phyloP scores from a whole-genome alignment of 1,140 invertebrate genomes.

The Lepidurus arcticus region DNA sequence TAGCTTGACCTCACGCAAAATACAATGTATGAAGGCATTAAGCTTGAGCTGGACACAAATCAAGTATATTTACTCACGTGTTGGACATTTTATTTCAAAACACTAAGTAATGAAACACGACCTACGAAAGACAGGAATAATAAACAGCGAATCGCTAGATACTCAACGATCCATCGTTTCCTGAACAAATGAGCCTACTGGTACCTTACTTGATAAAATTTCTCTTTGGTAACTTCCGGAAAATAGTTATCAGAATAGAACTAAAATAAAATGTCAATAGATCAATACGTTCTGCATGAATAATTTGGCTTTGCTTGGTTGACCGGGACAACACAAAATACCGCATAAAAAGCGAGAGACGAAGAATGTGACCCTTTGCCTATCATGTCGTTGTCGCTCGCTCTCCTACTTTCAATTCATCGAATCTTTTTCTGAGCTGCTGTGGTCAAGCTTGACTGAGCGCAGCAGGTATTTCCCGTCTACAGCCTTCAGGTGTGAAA shows the following conservation, averaged over 20 bases:
- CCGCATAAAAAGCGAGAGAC: neutral
- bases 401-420: neutral
- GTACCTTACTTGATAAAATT: too few species aligned
- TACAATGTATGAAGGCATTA: too few species aligned
- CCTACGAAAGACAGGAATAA: too few species aligned
- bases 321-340: neutral
- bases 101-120: too few species aligned
- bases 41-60: too few species aligned
- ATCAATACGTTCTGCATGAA: neutral
- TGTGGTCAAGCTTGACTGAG: constrained; percentile 21
- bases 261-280: neutral
- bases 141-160: too few species aligned
- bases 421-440: neutral
- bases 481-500: constrained; percentile 14
- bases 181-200: too few species aligned
- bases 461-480: constrained; percentile 20
- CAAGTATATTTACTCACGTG: too few species aligned
- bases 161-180: too few species aligned
- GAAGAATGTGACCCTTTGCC: constrained; percentile 4
- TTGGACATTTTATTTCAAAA: too few species aligned
- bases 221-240: too few species aligned
- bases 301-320: neutral
- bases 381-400: neutral
- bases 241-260: neutral
- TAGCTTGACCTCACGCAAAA: too few species aligned